A percentile compares a stretch with the other conserved stretches of the same genome.
Conservation (phyloP, 2,888 invertebrate species). For the Aethes cnicana region DNA sequence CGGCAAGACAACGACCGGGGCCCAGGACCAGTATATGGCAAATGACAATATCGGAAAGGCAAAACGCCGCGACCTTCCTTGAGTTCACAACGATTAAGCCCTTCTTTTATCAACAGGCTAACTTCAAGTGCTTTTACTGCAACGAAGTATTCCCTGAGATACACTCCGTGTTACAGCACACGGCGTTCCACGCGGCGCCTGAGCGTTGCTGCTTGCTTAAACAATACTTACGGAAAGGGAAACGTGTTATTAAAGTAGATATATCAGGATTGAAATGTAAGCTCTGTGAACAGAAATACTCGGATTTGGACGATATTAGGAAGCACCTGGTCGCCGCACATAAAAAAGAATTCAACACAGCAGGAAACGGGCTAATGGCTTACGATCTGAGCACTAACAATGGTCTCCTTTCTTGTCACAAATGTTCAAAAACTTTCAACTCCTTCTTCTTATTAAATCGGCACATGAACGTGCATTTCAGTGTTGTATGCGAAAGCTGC, state of each 20-base stretch:
- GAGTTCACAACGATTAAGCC: slow-evolving; percentile 68
- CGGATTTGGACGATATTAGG: slow-evolving; percentile 64
- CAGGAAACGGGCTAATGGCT: slow-evolving; percentile 71
- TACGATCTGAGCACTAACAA: slow-evolving; percentile 60
- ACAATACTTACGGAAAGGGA: slow-evolving; percentile 67
- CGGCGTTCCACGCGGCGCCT: slow-evolving; percentile 52
- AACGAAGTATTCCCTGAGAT: slow-evolving; percentile 69
- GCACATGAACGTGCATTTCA: slow-evolving; percentile 75
- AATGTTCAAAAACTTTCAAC: slow-evolving; percentile 66
- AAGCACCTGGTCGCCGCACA: slow-evolving; percentile 58
- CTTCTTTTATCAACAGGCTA: slow-evolving; percentile 73
- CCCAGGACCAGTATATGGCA: slow-evolving; percentile 72
- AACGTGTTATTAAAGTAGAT: slow-evolving; percentile 72
- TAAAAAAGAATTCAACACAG: slow-evolving; percentile 69
- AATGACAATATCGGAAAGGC: slow-evolving; percentile 72
- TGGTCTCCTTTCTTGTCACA: slow-evolving; percentile 64
- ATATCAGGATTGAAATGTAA: slow-evolving; percentile 67
- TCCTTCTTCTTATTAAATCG: slow-evolving; percentile 69
- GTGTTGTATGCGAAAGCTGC: slow-evolving; percentile 73
- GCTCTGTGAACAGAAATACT: slow-evolving; percentile 64
- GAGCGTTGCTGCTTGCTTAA: slow-evolving; percentile 60
- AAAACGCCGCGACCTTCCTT: slow-evolving; percentile 71
- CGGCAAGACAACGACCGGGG: slow-evolving; percentile 48
- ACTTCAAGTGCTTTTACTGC: slow-evolving; percentile 76
- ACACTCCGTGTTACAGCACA: slow-evolving; percentile 60